Evolutionary conservation across 2,797 vertebrate genomes (phyloP), one percentile per base, ranked within the genome.

Genomic region (Gadopsis marmoratus): DNA sequence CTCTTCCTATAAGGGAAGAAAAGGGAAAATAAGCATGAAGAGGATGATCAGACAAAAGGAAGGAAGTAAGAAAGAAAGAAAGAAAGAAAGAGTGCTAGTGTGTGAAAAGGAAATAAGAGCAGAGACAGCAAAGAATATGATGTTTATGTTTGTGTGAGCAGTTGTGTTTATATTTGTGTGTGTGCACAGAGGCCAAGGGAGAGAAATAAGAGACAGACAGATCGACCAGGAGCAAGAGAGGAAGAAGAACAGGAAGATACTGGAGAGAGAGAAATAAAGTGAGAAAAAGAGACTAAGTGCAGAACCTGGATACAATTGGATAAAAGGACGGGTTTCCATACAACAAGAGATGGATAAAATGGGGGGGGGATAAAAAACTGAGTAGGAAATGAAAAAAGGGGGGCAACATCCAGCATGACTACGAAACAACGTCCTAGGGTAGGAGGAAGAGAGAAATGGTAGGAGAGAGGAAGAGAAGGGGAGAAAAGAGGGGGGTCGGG

Each of bases 351-450:
- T 94, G 91, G 89, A 91, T 81, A 88, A 88, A 87, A 93, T 85
- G 84, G 70, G 73, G 77, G 50, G 45, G 39, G 66, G 74, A 70
- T 72, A 72, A 85, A 88, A 63, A 91, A 88, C 68, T 3, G 71
- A 87, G 80, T 62, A 84, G 75, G 76, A 89, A 89, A 92, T 85
- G 74, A 76, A 90, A 91, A 79, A 86, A 82, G 71, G 80, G 82
- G 92, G 92, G 94, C 93, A 95, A 95, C 95, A 95, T 95, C 93
- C 93, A 95, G 93, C 94, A 94, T 94, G 94, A 95, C 88, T 94
- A 96, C 93, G 91, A 95, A 94, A 95, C 94, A 95, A 93, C 94
- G 92, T 93, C 92, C 93, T 94, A 93, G 93, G 93, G 91, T 90
- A 91, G 88, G 91, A 95, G 92, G 84, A 91, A 90, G 93, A 93